Evolutionary conservation across 2,113 vertebrate species (phyloP).

Genomic region (Hypanus sabinus): DNA sequence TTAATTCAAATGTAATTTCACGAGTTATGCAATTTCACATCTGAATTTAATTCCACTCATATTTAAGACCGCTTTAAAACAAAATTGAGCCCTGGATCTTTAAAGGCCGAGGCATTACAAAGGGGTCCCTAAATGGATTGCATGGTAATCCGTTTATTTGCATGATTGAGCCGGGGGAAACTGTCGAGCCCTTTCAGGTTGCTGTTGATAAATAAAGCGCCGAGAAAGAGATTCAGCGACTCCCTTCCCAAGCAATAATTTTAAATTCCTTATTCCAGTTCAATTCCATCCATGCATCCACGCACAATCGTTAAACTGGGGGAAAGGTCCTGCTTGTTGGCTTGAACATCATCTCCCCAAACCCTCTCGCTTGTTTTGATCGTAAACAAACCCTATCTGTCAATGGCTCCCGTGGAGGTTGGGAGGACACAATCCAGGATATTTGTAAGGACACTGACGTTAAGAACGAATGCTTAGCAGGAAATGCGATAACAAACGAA

Average conservation of each 20-base stretch:
- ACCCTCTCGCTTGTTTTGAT: not conserved
- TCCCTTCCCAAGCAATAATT: not conserved
- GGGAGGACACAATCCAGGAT: not conserved
- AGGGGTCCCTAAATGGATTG: conserved; percentile 75
- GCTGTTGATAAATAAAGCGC: not conserved
- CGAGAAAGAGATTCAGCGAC: not conserved
- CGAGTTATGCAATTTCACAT: not conserved
- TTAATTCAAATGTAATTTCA: too few relatives aligned
- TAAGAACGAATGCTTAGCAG: not conserved
- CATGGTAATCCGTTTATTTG: conserved; percentile 70
- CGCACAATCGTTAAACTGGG: not conserved
- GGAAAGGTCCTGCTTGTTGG: not conserved
- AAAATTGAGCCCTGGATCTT: not conserved
- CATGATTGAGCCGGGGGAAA: conserved; percentile 71
- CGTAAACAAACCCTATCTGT: not conserved
- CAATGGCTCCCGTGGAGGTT: not conserved
- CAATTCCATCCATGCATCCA: not conserved
- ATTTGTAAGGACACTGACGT: not conserved
- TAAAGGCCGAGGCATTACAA: conserved; percentile 54
- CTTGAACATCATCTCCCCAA: not conserved
- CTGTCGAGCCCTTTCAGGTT: conserved; percentile 42
- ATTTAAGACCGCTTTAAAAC: not conserved
- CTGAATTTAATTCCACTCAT: not conserved
- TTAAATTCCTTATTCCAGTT: not conserved
- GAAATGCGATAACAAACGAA: not conserved